Conservation (phyloP, 2,797 vertebrate genomes). For the Anisognathus igniventris region DNA sequence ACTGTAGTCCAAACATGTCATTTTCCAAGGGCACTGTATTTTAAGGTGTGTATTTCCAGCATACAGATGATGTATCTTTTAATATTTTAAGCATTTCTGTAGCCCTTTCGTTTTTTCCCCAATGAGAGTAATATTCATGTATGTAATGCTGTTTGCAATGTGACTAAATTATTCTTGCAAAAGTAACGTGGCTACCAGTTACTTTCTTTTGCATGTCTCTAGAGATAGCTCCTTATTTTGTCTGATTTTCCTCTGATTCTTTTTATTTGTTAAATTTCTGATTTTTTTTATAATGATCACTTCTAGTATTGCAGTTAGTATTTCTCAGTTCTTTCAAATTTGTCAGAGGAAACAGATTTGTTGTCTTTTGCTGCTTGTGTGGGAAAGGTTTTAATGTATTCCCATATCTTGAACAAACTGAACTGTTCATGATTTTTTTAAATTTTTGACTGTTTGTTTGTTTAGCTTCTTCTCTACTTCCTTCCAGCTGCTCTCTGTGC, state of each 20-base stretch:
- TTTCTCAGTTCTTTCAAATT: background rate
- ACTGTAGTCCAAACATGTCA: background rate
- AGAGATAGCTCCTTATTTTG: background rate
- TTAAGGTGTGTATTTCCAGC: background rate
- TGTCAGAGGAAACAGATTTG: background rate
- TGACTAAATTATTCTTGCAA: background rate
- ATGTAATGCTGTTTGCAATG: background rate
- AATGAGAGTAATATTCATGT: background rate
- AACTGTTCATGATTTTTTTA: background rate
- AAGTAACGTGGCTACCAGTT: background rate
- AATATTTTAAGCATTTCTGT: background rate
- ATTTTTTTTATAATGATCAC: background rate
- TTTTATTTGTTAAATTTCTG: background rate
- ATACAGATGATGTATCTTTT: background rate
- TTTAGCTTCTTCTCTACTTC: background rate
- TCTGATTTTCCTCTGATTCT: background rate
- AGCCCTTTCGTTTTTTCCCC: background rate
- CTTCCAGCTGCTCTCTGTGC: background rate
- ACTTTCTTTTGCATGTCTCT: background rate
- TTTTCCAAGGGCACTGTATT: background rate
- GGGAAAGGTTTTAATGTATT: background rate
- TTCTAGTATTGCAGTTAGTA: background rate
- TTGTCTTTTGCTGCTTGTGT: background rate
- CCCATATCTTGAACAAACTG: background rate
- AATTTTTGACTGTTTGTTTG: background rate